Percentiles rank a stretch among this genome's conserved stretches.
Conservation (phyloP, 1,140 invertebrate genomes). For the Berghia stephanieae region DNA sequence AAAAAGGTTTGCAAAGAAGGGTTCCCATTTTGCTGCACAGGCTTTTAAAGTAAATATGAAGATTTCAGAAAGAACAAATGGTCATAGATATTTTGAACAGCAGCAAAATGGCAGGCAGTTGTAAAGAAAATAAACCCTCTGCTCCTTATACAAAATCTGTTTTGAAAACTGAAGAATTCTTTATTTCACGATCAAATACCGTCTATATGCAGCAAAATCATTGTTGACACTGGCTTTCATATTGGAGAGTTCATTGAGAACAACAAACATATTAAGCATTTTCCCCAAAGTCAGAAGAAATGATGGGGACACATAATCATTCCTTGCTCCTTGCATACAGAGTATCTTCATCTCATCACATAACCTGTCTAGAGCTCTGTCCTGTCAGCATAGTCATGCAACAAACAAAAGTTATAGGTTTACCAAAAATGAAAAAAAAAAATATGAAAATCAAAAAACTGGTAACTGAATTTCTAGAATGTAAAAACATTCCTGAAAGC, state of each 20-base stretch:
- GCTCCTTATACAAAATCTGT: not conserved
- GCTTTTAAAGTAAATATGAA: too few species aligned
- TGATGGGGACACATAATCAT: conserved; percentile 99
- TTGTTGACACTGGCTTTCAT: conserved; percentile 99
- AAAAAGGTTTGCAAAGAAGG: too few species aligned
- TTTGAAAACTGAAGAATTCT: too few species aligned
- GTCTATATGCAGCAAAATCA: conserved; percentile 96
- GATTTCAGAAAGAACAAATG: not conserved
- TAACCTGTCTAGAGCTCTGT: conserved; percentile 95
- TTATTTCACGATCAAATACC: too few species aligned
- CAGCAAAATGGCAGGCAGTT: too few species aligned
- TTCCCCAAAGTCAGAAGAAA: conserved; percentile 98
- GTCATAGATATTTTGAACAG: not conserved
- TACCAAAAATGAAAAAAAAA: too few species aligned
- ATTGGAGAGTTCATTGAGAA: conserved; percentile 98
- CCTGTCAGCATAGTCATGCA: conserved; percentile 74
- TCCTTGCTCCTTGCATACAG: conserved; percentile 94
- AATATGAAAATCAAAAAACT: too few species aligned
- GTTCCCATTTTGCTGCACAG: too few species aligned
- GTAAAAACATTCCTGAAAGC: too few species aligned
- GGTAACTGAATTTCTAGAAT: too few species aligned
- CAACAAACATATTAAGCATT: conserved; percentile 99
- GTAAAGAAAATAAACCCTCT: not conserved
- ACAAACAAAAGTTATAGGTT: too few species aligned
- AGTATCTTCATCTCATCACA: conserved; percentile 93